Percentiles rank a stretch among this genome's conserved stretches.
Conservation (phyloP, 2,888 invertebrate species). For the Gastracanthus pulcherrimus region DNA sequence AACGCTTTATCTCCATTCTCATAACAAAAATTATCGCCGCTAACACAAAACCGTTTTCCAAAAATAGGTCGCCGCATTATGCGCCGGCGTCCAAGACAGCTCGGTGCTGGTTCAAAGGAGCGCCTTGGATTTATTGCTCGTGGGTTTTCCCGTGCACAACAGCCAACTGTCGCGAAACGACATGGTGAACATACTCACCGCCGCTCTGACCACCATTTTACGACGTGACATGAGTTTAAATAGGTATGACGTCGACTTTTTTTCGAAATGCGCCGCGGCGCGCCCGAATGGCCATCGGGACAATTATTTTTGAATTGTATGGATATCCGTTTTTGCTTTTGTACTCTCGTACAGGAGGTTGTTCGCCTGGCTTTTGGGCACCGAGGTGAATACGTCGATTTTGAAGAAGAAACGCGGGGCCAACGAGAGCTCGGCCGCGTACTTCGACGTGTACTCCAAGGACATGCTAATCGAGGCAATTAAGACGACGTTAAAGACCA, state of each 20-base stretch:
- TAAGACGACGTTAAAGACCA: conserved; percentile 80
- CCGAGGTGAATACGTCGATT: conserved; percentile 81
- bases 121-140: conserved; percentile 88
- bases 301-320: conserved; percentile 22
- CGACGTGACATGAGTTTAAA: conserved; percentile 94
- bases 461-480: conserved; percentile 84
- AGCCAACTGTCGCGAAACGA: conserved; percentile 84
- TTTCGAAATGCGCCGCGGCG: background rate
- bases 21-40: background rate
- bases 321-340: conserved; percentile 51
- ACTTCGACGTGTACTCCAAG: conserved; percentile 84
- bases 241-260: conserved; percentile 78
- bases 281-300: background rate
- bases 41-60: background rate
- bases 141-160: conserved; percentile 92
- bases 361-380: conserved; percentile 90
- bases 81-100: conserved; percentile 88
- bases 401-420: conserved; percentile 72
- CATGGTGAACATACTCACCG: conserved; percentile 85
- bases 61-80: conserved; percentile 85
- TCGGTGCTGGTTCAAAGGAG: conserved; percentile 91
- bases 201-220: conserved; percentile 86
- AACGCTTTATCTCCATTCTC: background rate
- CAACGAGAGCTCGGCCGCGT: conserved; percentile 77
- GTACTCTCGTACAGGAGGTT: conserved; percentile 80